Evolutionary conservation across 2,888 invertebrate genomes (phyloP).

Genomic region (Chymomyza fuscimana): DNA sequence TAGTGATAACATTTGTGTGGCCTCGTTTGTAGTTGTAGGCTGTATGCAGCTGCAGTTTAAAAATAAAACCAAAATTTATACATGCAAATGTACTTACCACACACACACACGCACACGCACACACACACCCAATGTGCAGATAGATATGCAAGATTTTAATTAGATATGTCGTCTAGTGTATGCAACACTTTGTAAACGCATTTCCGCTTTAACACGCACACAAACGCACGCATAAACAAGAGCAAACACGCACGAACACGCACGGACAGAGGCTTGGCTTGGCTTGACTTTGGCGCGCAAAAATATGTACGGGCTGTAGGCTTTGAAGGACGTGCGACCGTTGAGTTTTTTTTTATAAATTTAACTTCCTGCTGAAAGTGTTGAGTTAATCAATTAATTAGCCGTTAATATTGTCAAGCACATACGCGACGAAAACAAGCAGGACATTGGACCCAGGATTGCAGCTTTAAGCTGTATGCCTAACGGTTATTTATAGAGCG

Average conservation of each 20-base stretch:
- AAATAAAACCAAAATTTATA: constrained; percentile 5
- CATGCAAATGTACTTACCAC: not conserved
- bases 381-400: constrained; percentile 9
- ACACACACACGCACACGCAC: constrained; percentile 19
- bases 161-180: not conserved
- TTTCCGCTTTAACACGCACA: constrained; percentile 19
- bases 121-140: constrained; percentile 14
- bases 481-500: constrained; percentile 42
- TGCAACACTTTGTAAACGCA: constrained; percentile 5
- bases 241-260: not conserved
- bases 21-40: not conserved
- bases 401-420: constrained; percentile 9
- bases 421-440: not conserved
- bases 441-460: not conserved
- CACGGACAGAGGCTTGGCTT: not conserved
- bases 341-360: constrained; percentile 8
- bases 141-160: not conserved
- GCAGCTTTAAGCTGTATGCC: not conserved
- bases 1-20: not conserved
- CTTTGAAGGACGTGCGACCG: not conserved
- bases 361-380: not conserved
- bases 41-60: not conserved
- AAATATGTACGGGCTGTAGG: constrained; percentile 28
- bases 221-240: not conserved
- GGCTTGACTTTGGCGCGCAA: constrained; percentile 43